Evolutionary conservation across 2,888 invertebrate genomes (phyloP).

Genomic region (Rhorus exstirpatorius): DNA sequence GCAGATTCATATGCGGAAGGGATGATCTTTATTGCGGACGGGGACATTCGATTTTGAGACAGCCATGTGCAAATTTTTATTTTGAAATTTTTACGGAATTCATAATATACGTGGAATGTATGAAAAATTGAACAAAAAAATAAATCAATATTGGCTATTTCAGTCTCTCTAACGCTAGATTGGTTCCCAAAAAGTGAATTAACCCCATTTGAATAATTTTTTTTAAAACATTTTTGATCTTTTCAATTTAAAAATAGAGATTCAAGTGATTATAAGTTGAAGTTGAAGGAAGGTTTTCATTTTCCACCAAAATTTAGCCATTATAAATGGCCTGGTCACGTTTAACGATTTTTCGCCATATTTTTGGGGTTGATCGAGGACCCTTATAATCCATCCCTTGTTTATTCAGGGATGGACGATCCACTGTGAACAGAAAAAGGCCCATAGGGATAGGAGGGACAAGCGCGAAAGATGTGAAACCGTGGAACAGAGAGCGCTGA

Average conservation of each 20-base stretch:
- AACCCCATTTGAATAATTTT: slow-evolving; percentile 17
- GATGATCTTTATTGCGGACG: no score
- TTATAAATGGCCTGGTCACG: not conserved
- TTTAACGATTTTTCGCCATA: not conserved
- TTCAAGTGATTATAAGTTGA: not conserved
- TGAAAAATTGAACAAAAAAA: not conserved
- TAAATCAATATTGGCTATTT: no score
- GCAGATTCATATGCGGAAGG: no score
- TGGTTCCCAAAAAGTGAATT: slow-evolving; percentile 26
- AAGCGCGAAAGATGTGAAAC: slow-evolving; percentile 1
- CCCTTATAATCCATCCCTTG: slow-evolving; percentile 2
- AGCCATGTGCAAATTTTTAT: no score
- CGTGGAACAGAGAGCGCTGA: not conserved
- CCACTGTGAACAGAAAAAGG: slow-evolving; percentile 5
- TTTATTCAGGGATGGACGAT: not conserved
- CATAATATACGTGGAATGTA: not conserved
- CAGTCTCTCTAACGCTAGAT: not conserved
- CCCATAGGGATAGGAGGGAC: slow-evolving; percentile 30
- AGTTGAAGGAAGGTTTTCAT: not conserved
- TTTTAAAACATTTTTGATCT: not conserved
- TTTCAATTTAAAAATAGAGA: no score
- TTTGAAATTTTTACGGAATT: not conserved
- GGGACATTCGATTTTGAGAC: no score
- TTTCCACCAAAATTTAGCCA: not conserved
- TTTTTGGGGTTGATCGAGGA: not conserved